phyloP scores from a whole-genome alignment of 2,888 invertebrate species.

The Coleophora deauratella region DNA sequence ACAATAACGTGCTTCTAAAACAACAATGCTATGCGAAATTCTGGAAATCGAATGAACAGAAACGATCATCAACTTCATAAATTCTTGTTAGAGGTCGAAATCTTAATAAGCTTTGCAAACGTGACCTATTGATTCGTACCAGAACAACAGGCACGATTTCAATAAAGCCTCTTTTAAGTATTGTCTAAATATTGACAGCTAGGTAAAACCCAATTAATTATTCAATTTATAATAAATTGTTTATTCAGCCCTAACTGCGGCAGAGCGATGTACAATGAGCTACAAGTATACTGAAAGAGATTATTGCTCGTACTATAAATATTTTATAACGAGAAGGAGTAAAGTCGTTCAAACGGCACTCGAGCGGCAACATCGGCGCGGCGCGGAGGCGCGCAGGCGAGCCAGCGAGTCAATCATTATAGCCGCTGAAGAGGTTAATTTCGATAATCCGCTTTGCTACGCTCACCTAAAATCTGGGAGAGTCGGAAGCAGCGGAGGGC shows the following conservation, averaged over 20 bases:
- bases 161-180: conserved; percentile 10
- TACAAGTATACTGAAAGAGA: neutral
- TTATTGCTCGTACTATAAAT: neutral
- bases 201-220: conserved; percentile 11
- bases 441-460: conserved; percentile 58
- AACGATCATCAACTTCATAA: too few species aligned
- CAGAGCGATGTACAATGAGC: too few species aligned
- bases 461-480: conserved; percentile 35
- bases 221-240: conserved; percentile 1
- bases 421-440: conserved; percentile 61
- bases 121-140: conserved; percentile 15
- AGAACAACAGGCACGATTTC: conserved; percentile 18
- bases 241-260: neutral
- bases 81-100: neutral
- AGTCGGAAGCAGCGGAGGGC: neutral
- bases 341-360: neutral
- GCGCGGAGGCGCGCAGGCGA: conserved; percentile 40
- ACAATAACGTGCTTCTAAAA: neutral
- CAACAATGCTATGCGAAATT: neutral
- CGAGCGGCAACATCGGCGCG: conserved; percentile 30
- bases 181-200: conserved; percentile 8
- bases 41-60: too few species aligned
- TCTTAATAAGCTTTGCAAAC: conserved; percentile 13
- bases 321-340: neutral
- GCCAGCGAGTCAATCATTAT: conserved; percentile 60